Evolutionary conservation across 2,797 vertebrate genomes (phyloP).

Genomic region (Fratercula arctica): DNA sequence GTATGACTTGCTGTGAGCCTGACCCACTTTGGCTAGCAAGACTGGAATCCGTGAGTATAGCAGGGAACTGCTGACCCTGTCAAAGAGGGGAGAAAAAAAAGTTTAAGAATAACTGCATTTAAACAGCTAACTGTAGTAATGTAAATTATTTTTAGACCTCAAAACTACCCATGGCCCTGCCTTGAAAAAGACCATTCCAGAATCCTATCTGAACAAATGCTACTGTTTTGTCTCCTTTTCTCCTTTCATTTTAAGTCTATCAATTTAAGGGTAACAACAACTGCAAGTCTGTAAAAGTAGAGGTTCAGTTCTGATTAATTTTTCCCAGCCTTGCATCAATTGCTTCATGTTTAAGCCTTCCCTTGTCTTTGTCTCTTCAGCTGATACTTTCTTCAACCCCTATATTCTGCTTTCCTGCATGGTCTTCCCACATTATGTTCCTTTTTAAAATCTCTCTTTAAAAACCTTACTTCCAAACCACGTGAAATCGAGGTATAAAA

Average conservation of each 20-base stretch:
- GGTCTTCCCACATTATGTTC: background rate
- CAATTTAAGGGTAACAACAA: background rate
- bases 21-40: conserved; percentile 79
- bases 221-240: background rate
- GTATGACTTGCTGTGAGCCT: conserved; percentile 87
- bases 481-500: background rate
- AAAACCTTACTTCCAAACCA: background rate
- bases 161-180: background rate
- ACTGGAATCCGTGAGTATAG: conserved; percentile 85
- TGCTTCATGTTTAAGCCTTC: background rate
- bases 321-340: background rate
- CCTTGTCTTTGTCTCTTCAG: background rate
- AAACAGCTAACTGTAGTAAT: background rate
- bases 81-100: background rate
- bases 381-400: background rate
- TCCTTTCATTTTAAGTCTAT: background rate
- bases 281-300: background rate
- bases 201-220: background rate
- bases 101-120: background rate
- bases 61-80: conserved; percentile 89
- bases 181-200: background rate
- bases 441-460: background rate
- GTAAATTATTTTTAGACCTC: background rate
- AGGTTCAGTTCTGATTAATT: background rate
- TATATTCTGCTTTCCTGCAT: background rate